Evolutionary conservation across 2,888 invertebrate species (phyloP), one percentile per base, ranked within the genome.

Genomic region (Drosophila gaucha): DNA sequence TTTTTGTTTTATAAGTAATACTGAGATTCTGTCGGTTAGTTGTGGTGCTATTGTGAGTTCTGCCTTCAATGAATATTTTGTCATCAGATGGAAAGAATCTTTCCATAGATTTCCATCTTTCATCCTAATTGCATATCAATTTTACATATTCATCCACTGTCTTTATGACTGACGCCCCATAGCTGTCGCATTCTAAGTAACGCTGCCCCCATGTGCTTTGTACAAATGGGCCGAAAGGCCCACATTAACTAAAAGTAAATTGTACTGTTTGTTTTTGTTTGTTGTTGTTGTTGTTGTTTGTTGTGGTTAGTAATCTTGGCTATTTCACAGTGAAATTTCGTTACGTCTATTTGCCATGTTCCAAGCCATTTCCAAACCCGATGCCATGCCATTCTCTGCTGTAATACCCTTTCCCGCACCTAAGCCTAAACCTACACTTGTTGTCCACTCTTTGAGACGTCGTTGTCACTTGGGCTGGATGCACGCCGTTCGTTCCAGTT

Each of bases 381-480:
- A 51, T 16, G 62, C 57, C 39, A 43, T 22, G 30, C 52, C 49
- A 28, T 24, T 41, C 47, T 30, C 57, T 2, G 55, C 12, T 38
- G 46, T 38, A 31, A 66, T 49, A 18, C 66, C 60, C 49, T 46
- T 55, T 1, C 58, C 64, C 43, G 51, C 33, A 9, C 38, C 58
- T 16, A 62, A 31, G 8, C 59, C 65, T 16, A 62, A 9, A n/a
- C 58, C 12, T 35, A 60, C 36, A 1, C 46, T 38, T 22, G 64
- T 38, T 22, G 64, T 55, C 74, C 86, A 82, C 74, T 85, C 65
- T 33, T 43, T 51, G 10, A 71, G 64, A 43, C 82, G 76, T 75
- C 80, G 80, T 69, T 82, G 89, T 90, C 89, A 91, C 89, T 91
- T 91, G 71, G 91, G 91, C 80, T 88, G 90, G 26, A 91, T 91